Conservation (phyloP, 2,888 invertebrate genomes). For the Chrysodeixis includens region DNA sequence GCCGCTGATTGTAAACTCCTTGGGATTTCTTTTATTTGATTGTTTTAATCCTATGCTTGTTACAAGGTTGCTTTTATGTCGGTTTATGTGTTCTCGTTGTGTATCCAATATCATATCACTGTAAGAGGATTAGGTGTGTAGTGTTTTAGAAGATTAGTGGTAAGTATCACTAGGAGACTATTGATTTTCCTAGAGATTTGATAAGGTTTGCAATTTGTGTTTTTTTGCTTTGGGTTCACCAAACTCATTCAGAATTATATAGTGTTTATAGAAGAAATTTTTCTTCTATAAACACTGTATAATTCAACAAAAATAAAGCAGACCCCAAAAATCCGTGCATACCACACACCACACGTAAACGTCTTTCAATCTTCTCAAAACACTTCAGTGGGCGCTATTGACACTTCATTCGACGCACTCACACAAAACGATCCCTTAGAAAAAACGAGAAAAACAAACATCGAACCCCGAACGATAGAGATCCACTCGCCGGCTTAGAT, state of each 20-base stretch:
- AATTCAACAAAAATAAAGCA: constrained; percentile 4
- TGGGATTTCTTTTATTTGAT: constrained; percentile 58
- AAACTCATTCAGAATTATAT: neutral
- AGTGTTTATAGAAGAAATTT: too few species aligned
- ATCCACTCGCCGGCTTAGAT: constrained; percentile 72
- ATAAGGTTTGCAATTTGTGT: neutral
- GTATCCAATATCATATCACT: constrained; percentile 16
- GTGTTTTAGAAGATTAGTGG: neutral
- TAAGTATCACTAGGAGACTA: neutral
- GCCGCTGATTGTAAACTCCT: constrained; percentile 52
- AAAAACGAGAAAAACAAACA: constrained; percentile 56
- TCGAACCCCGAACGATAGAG: constrained; percentile 63
- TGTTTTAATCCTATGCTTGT: constrained; percentile 35
- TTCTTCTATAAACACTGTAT: neutral
- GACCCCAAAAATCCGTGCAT: constrained; percentile 27
- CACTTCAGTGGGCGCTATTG: constrained; percentile 54
- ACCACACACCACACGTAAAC: constrained; percentile 35
- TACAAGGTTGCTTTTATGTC: constrained; percentile 32
- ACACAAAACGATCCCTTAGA: constrained; percentile 53
- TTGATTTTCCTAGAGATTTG: neutral
- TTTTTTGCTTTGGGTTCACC: too few species aligned
- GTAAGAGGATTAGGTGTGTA: neutral
- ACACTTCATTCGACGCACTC: constrained; percentile 55
- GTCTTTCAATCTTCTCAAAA: constrained; percentile 45
- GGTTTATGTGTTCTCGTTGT: constrained; percentile 21